Conservation (phyloP, 2,888 invertebrate species). For the Tetragnatha montana region DNA sequence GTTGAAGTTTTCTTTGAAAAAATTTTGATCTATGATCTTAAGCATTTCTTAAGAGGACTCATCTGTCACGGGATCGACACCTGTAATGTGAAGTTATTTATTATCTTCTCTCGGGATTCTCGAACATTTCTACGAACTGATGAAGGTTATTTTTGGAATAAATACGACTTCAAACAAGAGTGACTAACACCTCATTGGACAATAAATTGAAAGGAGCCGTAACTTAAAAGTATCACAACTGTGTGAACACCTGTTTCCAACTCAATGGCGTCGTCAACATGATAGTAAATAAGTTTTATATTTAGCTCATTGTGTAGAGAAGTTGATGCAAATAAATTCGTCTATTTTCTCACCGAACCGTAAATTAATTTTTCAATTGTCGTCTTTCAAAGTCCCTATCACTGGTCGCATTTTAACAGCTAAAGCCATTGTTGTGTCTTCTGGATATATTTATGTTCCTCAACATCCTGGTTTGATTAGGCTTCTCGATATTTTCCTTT, state of each 20-base stretch:
- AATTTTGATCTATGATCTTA: too few relatives aligned
- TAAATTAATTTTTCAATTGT: slow-evolving; percentile 1
- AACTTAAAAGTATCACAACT: background rate
- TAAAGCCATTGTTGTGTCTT: background rate
- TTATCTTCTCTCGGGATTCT: too few relatives aligned
- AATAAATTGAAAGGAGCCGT: too few relatives aligned
- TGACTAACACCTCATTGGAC: too few relatives aligned
- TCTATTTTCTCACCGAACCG: background rate
- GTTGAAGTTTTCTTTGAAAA: too few relatives aligned
- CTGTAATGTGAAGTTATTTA: too few relatives aligned
- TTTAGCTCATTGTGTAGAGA: background rate
- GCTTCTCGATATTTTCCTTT: background rate
- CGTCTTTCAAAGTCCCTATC: background rate
- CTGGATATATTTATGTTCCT: background rate
- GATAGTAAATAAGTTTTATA: background rate
- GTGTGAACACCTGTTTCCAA: background rate
- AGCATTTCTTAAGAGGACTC: too few relatives aligned
- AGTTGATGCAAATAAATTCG: slow-evolving; percentile 13
- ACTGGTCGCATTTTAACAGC: background rate
- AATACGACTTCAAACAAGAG: too few relatives aligned
- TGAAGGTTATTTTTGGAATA: too few relatives aligned
- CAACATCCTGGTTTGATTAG: background rate
- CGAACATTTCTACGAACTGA: too few relatives aligned
- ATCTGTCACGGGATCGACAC: too few relatives aligned
- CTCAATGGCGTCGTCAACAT: background rate